phyloP scores from a whole-genome alignment of 37 sponge, comb jelly and placozoan genomes.

The Halichondria panicea region DNA sequence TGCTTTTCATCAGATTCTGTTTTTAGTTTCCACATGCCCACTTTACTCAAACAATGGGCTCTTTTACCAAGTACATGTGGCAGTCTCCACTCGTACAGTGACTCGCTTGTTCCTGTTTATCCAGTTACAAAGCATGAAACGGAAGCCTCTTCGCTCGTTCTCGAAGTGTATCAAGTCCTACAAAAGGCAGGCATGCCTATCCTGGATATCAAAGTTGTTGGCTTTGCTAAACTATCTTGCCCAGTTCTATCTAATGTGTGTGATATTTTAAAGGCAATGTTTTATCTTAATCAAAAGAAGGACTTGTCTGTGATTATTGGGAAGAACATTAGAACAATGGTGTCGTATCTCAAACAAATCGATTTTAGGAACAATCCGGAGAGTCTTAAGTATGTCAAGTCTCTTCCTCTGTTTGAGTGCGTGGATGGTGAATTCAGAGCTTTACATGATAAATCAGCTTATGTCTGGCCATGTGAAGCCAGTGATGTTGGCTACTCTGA shows the following conservation, averaged over 20 bases:
- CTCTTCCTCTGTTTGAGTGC: constrained; percentile 46
- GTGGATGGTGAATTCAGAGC: constrained; percentile 15
- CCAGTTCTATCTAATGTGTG: constrained; percentile 18
- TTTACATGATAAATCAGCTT: constrained; percentile 12
- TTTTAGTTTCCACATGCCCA: background rate
- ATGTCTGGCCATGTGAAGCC: constrained; percentile 29
- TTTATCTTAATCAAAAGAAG: background rate
- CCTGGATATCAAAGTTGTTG: constrained; percentile 25
- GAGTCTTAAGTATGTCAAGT: constrained; percentile 1
- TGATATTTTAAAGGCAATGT: constrained; percentile 1
- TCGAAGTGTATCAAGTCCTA: background rate
- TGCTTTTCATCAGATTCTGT: constrained; percentile 13
- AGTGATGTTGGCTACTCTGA: constrained; percentile 14
- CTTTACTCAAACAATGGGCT: constrained; percentile 25
- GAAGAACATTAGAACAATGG: background rate
- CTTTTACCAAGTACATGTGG: constrained; percentile 26
- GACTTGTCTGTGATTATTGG: constrained; percentile 2
- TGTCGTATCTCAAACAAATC: constrained; percentile 28
- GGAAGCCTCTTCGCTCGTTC: no score
- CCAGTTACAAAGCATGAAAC: background rate
- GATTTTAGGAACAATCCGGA: background rate
- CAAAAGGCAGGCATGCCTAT: constrained; percentile 41
- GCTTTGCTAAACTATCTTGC: background rate
- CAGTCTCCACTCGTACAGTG: constrained; percentile 14
- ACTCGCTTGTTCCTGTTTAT: constrained; percentile 6